These are phyloP conservation scores for Malurus leucopterus DNA, from an alignment of 2,797 vertebrate genomes.

Conservation along the genomic window DNA sequence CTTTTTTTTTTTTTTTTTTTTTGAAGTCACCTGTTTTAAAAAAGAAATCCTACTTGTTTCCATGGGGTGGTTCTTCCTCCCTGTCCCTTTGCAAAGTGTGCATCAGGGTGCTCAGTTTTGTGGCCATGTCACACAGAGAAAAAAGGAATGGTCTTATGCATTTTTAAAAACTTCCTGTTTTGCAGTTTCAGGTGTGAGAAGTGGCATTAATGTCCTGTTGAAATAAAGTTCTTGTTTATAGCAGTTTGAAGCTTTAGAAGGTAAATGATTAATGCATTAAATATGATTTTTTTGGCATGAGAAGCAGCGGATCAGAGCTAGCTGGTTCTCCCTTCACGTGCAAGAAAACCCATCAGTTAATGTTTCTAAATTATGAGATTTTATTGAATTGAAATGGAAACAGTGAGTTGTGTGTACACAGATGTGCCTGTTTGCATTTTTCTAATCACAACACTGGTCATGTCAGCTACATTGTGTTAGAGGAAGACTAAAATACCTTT, in stretches of 20 bases:
- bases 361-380: accelerated
- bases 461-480: background rate
- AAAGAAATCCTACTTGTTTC: background rate
- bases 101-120: accelerated
- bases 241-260: background rate
- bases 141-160: background rate
- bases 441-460: background rate
- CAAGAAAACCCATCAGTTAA: background rate
- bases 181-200: background rate
- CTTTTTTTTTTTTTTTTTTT: background rate
- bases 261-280: background rate
- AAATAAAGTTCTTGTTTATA: background rate
- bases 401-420: background rate
- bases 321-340: background rate
- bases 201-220: background rate
- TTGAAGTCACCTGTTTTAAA: accelerated
- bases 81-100: background rate
- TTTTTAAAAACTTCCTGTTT: background rate
- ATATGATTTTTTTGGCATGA: accelerated
- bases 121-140: accelerated
- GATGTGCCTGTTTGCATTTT: background rate
- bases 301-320: background rate
- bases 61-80: background rate
- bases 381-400: background rate
- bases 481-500: background rate